Evolutionary conservation across 2,797 vertebrate species (phyloP), one percentile per base, ranked within the genome.

Genomic region (Sebastes cheni): DNA sequence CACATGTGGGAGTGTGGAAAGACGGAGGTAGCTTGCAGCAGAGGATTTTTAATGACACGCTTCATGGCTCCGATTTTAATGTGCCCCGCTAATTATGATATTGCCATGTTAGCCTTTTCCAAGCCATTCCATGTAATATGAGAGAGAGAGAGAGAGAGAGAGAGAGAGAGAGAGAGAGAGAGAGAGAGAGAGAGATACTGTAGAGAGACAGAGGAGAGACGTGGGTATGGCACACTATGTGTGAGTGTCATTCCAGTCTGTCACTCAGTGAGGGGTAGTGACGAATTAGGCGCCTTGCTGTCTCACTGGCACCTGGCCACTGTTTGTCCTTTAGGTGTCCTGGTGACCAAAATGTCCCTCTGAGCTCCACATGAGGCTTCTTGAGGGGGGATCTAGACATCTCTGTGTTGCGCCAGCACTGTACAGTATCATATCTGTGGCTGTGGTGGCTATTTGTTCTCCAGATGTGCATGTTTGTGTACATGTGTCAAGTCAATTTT

Each of bases 251-350:
- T 84, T 82, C 46, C 76, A 83, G 61, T 74, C 68, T 89, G 86
- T 81, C 67, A 9, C 79, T 80, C 73, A 75, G 83, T 23, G 14
- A 25, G 52, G 23, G 55, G 77, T 2, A 5, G 74, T 79, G 87
- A 92, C 84, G 77, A 71, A 73, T 91, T 79, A 82, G 90, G 74
- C 68, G 76, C 86, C 93, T 86, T 2, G 16, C 70, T 4, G 88
- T 90, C 89, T 85, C 80, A 25, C 88, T 89, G 89, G 92, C 91
- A 82, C 80, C 81, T 56, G 82, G 85, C 75, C 86, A 86, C 68
- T 83, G 80, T 92, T 89, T 94, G 92, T 94, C 89, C 91, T 91
- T 75, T 82, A 80, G 83, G 86, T 83, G 88, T 92, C 90, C 68
- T 83, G 67, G 85, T 89, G 87, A 93, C 89, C 83, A 80, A 84